Conservation (phyloP, 2,888 invertebrate genomes). For the Heterodera filipjevi region DNA sequence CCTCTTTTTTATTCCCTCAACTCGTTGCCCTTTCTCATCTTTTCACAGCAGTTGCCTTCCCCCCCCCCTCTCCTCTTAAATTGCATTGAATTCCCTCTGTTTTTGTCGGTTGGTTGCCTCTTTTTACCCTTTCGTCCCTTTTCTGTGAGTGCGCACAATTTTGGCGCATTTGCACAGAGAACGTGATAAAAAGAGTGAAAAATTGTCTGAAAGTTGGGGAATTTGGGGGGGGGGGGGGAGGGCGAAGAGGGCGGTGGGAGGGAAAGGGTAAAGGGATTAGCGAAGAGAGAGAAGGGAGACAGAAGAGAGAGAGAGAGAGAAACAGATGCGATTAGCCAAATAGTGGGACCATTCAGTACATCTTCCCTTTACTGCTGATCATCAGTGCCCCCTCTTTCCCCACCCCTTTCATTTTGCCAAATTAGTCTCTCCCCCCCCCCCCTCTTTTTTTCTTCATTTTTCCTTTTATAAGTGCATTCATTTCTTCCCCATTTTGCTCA, state of each 20-base stretch:
- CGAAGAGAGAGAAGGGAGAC: neutral
- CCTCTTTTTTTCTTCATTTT: neutral
- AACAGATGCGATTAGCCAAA: neutral
- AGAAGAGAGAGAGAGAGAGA: neutral
- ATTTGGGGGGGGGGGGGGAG: neutral
- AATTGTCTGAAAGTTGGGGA: neutral
- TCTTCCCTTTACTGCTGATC: neutral
- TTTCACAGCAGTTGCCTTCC: neutral
- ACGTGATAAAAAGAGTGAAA: neutral
- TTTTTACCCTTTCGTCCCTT: neutral
- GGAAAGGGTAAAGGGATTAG: neutral
- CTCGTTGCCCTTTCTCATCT: neutral
- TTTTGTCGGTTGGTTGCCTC: neutral
- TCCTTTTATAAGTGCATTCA: neutral
- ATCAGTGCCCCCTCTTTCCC: neutral
- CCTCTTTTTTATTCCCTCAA: neutral
- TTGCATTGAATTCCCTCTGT: slow-evolving; percentile 5
- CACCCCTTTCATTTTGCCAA: neutral
- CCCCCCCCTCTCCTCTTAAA: neutral
- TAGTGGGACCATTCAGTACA: neutral
- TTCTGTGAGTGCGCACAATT: neutral
- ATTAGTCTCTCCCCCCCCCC: neutral
- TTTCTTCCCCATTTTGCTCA: neutral
- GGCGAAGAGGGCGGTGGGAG: neutral
- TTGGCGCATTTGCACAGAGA: slow-evolving; percentile 1